Conservation (phyloP, 37 sponge, comb jelly and placozoan species). For the Haliclona indistincta region DNA sequence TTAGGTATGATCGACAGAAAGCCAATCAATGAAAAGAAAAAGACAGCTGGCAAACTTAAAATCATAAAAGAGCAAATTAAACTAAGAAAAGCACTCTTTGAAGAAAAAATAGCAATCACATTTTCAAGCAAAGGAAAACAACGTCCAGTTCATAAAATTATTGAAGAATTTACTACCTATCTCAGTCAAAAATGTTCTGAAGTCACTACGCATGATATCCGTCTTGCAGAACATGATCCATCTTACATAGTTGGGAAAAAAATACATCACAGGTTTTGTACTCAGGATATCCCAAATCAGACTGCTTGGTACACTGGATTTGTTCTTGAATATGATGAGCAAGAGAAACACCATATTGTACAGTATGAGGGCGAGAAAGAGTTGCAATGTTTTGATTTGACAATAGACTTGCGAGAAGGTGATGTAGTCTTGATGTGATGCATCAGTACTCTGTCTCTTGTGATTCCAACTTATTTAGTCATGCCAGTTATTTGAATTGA, state of each 20-base stretch:
- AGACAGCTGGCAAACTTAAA: not conserved
- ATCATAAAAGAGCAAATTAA: conserved; percentile 20
- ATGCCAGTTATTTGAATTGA: no score
- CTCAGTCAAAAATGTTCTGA: no score
- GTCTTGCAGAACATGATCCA: no score
- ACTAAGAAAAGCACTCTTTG: conserved; percentile 27
- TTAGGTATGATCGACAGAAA: not conserved
- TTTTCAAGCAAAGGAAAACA: conserved; percentile 28
- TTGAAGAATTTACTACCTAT: conserved; percentile 22
- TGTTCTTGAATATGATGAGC: conserved; percentile 28
- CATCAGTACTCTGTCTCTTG: no score
- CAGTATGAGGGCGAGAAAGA: conserved; percentile 24
- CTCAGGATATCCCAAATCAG: no score
- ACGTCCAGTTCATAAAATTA: not conserved
- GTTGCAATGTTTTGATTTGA: conserved; percentile 16
- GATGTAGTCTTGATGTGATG: no score
- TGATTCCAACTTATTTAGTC: no score
- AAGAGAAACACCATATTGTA: conserved; percentile 24
- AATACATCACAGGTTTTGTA: no score
- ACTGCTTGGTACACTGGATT: conserved; percentile 34
- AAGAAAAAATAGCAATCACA: conserved; percentile 17
- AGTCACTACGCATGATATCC: no score
- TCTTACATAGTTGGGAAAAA: no score
- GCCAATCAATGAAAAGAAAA: not conserved
- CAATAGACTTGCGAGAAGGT: conserved; percentile 16